A percentile compares a stretch with the other conserved stretches of the same genome.
These are phyloP conservation scores for Plumapathes pennacea DNA, from an alignment of 92 coral and sea anemone genomes.

Conservation along the genomic window DNA sequence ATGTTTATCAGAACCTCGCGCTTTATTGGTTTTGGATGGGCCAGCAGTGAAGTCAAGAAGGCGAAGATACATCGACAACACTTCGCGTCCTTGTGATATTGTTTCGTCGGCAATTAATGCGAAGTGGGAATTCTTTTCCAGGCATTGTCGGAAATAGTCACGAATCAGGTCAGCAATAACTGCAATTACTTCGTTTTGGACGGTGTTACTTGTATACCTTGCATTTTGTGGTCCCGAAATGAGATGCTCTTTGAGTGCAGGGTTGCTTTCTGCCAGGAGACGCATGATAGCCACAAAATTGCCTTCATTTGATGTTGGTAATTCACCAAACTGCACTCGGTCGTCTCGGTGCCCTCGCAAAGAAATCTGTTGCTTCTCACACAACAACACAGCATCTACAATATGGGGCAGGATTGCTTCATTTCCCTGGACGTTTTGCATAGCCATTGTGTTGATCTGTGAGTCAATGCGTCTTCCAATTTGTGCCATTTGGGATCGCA, in stretches of 20 bases:
- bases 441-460: conserved; percentile 32
- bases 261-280: conserved; percentile 68
- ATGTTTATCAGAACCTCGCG: conserved; percentile 47
- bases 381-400: conserved; percentile 56
- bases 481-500: conserved; percentile 30
- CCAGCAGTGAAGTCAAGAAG: conserved; percentile 44
- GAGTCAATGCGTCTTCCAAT: conserved; percentile 29
- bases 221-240: conserved; percentile 58
- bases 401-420: conserved; percentile 60
- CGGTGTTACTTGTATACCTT: conserved; percentile 58
- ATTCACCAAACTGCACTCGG: conserved; percentile 43
- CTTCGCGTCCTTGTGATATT: conserved; percentile 52
- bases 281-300: conserved; percentile 59
- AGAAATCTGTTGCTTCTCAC: conserved; percentile 64
- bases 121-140: conserved; percentile 21
- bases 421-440: conserved; percentile 21
- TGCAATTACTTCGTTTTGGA: conserved; percentile 46
- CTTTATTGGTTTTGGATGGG: conserved; percentile 38
- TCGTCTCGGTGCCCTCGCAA: conserved; percentile 70
- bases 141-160: not conserved
- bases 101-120: conserved; percentile 29
- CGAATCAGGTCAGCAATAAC: conserved; percentile 23
- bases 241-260: conserved; percentile 46
- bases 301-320: conserved; percentile 45
- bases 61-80: conserved; percentile 41